Base-by-base conservation (phyloP, 2,888 invertebrate genomes). In the Euplexia lucipara region DNA sequence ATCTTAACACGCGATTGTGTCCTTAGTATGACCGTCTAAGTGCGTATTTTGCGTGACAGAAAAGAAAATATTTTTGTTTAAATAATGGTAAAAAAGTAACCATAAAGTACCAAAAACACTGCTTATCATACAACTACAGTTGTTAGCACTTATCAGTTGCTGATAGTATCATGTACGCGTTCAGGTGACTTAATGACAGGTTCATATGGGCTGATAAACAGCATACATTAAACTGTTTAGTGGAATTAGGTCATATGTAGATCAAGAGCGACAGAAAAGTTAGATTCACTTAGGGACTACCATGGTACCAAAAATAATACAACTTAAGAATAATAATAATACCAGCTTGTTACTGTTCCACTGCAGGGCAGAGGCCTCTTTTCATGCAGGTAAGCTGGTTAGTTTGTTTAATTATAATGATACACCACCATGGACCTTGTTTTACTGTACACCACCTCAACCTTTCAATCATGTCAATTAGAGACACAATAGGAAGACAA, bases 131-230 rank as follows among this genome's bases (percentile, higher is more conserved):
- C 4, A 37, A 58, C 26, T 20, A 39, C 3, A 20, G 37, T 63
- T 42, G 26, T 44, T 42, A 48, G 7, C n/a, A 14, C 22, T 72
- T 67, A 67, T 67, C 67, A 51, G 37, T 45, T 10, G 9, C 66
- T 73, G 73, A 67, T 72, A 72, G 5, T 48, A 10, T 41, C 26
- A n/a, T 14, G 22, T 45, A 57, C 18, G 32, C 26, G 14, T 61
- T 62, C 26, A 71, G 39, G 16, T 62, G 20, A 48, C 59, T 8
- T 18, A 66, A 42, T 42, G 14, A 41, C 34, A 30, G 26, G 26
- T 41, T 37, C 18, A 20, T 20, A 68, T 58, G 60, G 14, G 39
- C 45, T 48, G 65, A 71, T 48, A 66, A 63, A 30, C 14, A 34
- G 7, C 9, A 47, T n/a, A 20, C 32, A 44, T 30, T 35, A 57